phyloP scores from a whole-genome alignment of 1,140 invertebrate species.

The Euwallacea similis region DNA sequence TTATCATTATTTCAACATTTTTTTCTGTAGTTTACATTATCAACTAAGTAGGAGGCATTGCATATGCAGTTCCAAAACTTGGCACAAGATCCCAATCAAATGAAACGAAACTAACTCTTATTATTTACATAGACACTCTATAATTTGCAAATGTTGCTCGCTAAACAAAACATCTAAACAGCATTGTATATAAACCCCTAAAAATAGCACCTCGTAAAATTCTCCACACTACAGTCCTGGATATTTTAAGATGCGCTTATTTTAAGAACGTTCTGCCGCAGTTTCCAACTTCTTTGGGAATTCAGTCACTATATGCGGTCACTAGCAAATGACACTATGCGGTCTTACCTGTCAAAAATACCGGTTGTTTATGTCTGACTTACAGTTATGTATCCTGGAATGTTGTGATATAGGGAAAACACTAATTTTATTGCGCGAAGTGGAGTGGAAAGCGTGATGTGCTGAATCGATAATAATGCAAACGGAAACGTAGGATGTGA shows the following conservation, averaged over 20 bases:
- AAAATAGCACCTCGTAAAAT: slow-evolving; percentile 28
- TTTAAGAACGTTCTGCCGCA: slow-evolving; percentile 27
- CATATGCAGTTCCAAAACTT: no score
- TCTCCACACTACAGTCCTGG: slow-evolving; percentile 15
- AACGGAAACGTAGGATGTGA: no score
- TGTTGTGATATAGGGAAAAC: no score
- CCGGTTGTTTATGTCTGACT: no score
- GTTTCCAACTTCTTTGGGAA: slow-evolving; percentile 28
- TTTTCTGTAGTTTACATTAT: no score
- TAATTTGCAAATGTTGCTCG: slow-evolving; percentile 14
- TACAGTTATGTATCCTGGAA: no score
- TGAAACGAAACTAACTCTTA: slow-evolving; percentile 2
- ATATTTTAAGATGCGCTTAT: slow-evolving; percentile 23
- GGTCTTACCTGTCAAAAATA: not conserved
- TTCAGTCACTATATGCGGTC: slow-evolving; percentile 7
- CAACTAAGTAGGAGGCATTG: no score
- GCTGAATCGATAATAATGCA: no score
- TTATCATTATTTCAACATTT: no score
- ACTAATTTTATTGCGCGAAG: no score
- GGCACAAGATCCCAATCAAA: not conserved
- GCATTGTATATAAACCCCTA: slow-evolving; percentile 28
- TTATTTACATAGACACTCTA: slow-evolving; percentile 25
- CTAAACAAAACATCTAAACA: slow-evolving; percentile 28
- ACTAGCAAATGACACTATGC: slow-evolving; percentile 9
- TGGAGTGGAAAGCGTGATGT: no score